Base-by-base conservation (phyloP, 2,113 vertebrate species). In the Chaetura pelagica region DNA sequence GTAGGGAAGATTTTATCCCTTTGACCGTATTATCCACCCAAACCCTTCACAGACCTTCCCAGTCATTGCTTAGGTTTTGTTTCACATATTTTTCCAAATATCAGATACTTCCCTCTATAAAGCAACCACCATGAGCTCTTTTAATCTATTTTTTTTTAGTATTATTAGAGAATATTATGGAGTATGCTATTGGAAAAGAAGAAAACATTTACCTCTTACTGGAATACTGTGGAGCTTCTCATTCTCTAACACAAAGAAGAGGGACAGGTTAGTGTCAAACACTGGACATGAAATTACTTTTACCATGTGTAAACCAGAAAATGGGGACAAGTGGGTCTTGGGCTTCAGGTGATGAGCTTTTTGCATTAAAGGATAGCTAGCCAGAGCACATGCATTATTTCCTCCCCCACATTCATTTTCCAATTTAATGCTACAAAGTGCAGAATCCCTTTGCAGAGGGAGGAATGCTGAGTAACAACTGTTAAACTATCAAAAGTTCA, bases 161-260 rank as follows among this genome's bases (percentile, higher is more conserved):
- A 11, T 30, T 38, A 13, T 42, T 83, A 35, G 49, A 32, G 49
- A 72, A 30, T 46, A 20, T 22, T 59, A 23, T 35, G 19, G 67
- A 79, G 61, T 35, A 49, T 2, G 9, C 30, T 42, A 32, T 8
- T 55, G 49, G 59, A 90, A 81, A 61, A 89, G 35, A 57, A 55
- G 49, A 75, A 82, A 84, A 69, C 35, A 34, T 35, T 94, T 83
- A 97, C 94, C 52, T 90, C 27, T 10, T 67, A 1, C 15, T 52
- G 4, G 22, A 64, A 7, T 6, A 22, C 6, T 7, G 3, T 11
- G 35, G 42, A 17, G 13, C 79, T 91, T 89, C 83, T 97, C 93
- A 32, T 97, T 97, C 68, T 96, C 97, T 97, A 51, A 15, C 7
- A 68, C 27, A 77, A 89, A 27, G 40, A 93, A 90, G 21, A 96